Conservation (phyloP, 2,797 vertebrate genomes). For the Galago senegalensis region DNA sequence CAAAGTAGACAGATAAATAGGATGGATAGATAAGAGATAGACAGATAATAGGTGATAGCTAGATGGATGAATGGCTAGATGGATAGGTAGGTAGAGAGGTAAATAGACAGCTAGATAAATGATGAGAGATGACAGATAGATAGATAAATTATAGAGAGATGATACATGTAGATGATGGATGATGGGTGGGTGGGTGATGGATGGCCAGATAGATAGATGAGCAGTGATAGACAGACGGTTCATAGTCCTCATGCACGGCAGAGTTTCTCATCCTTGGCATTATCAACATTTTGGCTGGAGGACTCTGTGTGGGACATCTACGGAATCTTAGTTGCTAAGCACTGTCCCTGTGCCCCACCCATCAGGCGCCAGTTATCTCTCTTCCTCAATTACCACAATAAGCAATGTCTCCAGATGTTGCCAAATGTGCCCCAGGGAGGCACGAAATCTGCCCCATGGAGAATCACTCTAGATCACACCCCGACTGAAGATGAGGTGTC, state of each 20-base stretch:
- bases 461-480: rapidly evolving
- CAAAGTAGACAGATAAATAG: no score
- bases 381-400: rapidly evolving
- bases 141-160: no score
- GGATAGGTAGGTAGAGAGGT: neutral
- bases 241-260: no score
- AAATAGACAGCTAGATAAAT: neutral
- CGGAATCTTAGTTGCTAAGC: neutral
- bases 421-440: neutral
- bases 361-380: neutral
- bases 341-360: neutral
- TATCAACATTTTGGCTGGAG: neutral
- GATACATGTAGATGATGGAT: neutral
- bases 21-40: neutral
- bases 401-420: neutral
- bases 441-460: rapidly evolving
- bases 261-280: neutral
- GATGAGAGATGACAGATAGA: neutral
- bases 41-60: neutral
- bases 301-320: neutral
- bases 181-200: neutral
- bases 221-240: no score
- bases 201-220: no score
- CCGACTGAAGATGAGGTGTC: no score
- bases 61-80: no score